These are phyloP conservation scores for Phacellophora camtschatica DNA, from an alignment of 30 jellyfish, hydroid and myxozoan species.

Conservation along the genomic window DNA sequence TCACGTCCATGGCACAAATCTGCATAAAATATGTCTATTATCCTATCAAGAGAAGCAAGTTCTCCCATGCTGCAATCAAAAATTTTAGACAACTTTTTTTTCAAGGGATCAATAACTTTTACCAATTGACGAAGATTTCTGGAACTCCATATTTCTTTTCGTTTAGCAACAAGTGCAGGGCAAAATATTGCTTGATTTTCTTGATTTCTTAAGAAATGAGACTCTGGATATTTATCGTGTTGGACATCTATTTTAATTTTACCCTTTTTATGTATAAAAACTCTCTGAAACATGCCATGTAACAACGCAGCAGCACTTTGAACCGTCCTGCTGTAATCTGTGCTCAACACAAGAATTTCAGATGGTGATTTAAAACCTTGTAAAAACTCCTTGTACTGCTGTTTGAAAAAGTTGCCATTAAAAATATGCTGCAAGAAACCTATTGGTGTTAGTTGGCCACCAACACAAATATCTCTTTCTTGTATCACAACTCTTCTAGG, in stretches of 20 bases:
- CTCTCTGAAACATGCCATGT: conserved; percentile 67
- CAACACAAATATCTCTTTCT: conserved; percentile 62
- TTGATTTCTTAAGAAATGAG: conserved; percentile 75
- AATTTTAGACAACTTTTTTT: conserved; percentile 12
- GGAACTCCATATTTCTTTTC: background rate
- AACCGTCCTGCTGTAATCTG: conserved; percentile 89
- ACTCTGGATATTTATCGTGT: conserved; percentile 48
- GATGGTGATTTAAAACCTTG: background rate
- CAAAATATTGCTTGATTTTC: conserved; percentile 41
- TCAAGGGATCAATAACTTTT: conserved; percentile 15
- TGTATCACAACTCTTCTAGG: conserved; percentile 21
- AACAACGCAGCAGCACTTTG: conserved; percentile 96
- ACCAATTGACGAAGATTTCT: conserved; percentile 17
- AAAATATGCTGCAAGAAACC: conserved; percentile 87
- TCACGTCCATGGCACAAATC: conserved; percentile 73
- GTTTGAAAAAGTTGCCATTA: conserved; percentile 65
- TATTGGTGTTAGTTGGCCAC: conserved; percentile 94
- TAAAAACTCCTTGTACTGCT: conserved; percentile 41
- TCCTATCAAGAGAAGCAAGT: conserved; percentile 64
- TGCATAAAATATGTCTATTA: conserved; percentile 71
- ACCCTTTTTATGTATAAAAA: background rate
- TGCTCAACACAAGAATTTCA: conserved; percentile 61
- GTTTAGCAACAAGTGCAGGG: conserved; percentile 23
- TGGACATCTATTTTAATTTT: conserved; percentile 41
- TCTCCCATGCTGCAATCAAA: conserved; percentile 13